These are phyloP conservation scores for Dryococelus australis DNA, from an alignment of 2,888 invertebrate genomes.

Conservation along the genomic window DNA sequence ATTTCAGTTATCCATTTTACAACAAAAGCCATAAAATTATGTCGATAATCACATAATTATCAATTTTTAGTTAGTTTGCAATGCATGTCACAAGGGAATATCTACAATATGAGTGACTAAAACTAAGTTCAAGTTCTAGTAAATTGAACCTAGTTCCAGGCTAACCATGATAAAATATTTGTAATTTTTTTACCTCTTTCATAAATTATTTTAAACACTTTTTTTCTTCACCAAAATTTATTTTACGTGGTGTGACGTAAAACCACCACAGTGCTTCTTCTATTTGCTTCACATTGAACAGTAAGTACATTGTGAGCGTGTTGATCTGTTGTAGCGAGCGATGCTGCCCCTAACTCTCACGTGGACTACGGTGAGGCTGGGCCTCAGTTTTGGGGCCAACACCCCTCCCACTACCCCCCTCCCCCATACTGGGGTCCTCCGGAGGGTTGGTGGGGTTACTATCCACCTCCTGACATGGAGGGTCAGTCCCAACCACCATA, in stretches of 20 bases:
- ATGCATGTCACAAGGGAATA: too few species aligned
- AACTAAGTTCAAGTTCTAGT: too few species aligned
- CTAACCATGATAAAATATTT: not conserved
- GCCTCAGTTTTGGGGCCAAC: slow-evolving; percentile 42
- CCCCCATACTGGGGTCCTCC: slow-evolving; percentile 40
- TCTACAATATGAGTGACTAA: too few species aligned
- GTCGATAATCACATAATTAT: too few species aligned
- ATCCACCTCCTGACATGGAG: slow-evolving; percentile 43
- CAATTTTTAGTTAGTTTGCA: too few species aligned
- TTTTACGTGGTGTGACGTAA: not conserved
- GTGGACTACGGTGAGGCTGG: slow-evolving; percentile 37
- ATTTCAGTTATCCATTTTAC: too few species aligned
- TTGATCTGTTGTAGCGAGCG: slow-evolving; percentile 44
- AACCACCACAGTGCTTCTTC: not conserved
- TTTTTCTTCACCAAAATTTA: not conserved
- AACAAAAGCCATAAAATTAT: too few species aligned
- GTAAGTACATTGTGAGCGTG: slow-evolving; percentile 20
- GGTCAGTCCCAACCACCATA: slow-evolving; percentile 38
- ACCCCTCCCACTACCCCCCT: slow-evolving; percentile 35
- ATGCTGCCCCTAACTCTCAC: slow-evolving; percentile 40
- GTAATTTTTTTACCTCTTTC: not conserved
- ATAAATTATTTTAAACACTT: not conserved
- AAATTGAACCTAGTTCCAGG: too few species aligned
- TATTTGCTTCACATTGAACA: not conserved
- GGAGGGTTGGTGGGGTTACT: slow-evolving; percentile 44